phyloP scores from a whole-genome alignment of 2,888 invertebrate species.

The Vandiemenella viatica region DNA sequence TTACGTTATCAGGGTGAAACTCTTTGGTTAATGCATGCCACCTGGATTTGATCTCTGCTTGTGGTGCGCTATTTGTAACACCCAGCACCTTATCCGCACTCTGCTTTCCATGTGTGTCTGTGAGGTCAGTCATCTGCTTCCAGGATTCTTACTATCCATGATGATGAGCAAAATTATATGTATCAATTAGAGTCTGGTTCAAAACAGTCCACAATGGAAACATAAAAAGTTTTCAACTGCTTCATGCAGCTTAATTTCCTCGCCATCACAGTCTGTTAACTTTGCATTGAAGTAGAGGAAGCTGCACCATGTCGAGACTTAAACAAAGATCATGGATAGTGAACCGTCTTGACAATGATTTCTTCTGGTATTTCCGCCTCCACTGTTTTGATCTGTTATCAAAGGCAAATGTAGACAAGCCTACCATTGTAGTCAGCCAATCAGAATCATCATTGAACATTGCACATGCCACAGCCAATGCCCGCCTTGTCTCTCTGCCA shows the following conservation, averaged over 20 bases:
- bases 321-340: slow-evolving; percentile 46
- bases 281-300: slow-evolving; percentile 80
- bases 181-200: slow-evolving; percentile 52
- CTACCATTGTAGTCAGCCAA: slow-evolving; percentile 50
- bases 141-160: slow-evolving; percentile 82
- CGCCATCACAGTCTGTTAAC: slow-evolving; percentile 69
- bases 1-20: slow-evolving; percentile 84
- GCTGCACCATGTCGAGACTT: slow-evolving; percentile 57
- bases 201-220: slow-evolving; percentile 77
- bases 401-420: slow-evolving; percentile 51
- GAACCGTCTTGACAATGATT: slow-evolving; percentile 48
- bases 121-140: slow-evolving; percentile 68
- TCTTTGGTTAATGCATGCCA: slow-evolving; percentile 72
- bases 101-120: slow-evolving; percentile 81
- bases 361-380: slow-evolving; percentile 48
- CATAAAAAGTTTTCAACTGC: slow-evolving; percentile 74
- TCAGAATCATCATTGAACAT: slow-evolving; percentile 56
- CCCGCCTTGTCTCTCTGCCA: slow-evolving; percentile 59
- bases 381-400: slow-evolving; percentile 65
- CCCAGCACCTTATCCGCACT: slow-evolving; percentile 74
- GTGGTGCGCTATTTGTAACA: slow-evolving; percentile 61
- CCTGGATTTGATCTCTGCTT: slow-evolving; percentile 67
- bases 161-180: slow-evolving; percentile 62
- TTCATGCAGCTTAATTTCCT: slow-evolving; percentile 74
- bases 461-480: slow-evolving; percentile 50